Base-by-base conservation (phyloP, 2,888 invertebrate genomes). In the Euclidia mi region DNA sequence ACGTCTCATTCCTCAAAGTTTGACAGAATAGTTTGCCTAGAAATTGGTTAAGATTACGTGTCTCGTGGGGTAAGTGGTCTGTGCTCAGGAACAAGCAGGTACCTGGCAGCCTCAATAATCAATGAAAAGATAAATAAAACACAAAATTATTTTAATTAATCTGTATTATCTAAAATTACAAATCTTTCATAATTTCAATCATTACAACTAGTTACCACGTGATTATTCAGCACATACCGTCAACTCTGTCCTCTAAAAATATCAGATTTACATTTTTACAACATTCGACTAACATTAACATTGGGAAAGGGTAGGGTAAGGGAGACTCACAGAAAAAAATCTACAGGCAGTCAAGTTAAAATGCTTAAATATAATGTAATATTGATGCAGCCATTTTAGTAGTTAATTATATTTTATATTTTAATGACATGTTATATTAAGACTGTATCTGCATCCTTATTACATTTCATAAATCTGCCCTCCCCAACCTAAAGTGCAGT, bases 121-220 rank as follows among this genome's bases (percentile, higher is more conserved):
- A 61, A 46, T 2, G 71, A 82, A 75, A 69, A 38, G 81, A 79
- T 2, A 71, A 82, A 75, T 70, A 38, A 81, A 79, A 78, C 68
- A 62, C 58, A 18, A 3, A 25, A 14, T 48, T 85, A 79, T 81
- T 87, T 81, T 87, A 84, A 87, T 90, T 87, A 86, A 82, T 87
- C 82, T 90, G 88, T 90, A 92, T 92, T 91, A 88, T 90, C 92
- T 94, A 93, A 94, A 92, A 90, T 94, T 94, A 94, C 93, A 93
- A 94, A 94, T 91, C 88, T 91, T 91, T 89, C 78, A 89, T 91
- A 89, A 84, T 88, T 89, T 91, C 87, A 84, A 85, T 87, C 79
- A 85, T 89, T 88, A 87, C 82, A 88, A 81, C 89, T 90, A 91
- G 81, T 82, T 85, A 81, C 76, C 84, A 82, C 82, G 81, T 89